Evolutionary conservation across 2,797 vertebrate genomes (phyloP).

Genomic region (Capromys pilorides): DNA sequence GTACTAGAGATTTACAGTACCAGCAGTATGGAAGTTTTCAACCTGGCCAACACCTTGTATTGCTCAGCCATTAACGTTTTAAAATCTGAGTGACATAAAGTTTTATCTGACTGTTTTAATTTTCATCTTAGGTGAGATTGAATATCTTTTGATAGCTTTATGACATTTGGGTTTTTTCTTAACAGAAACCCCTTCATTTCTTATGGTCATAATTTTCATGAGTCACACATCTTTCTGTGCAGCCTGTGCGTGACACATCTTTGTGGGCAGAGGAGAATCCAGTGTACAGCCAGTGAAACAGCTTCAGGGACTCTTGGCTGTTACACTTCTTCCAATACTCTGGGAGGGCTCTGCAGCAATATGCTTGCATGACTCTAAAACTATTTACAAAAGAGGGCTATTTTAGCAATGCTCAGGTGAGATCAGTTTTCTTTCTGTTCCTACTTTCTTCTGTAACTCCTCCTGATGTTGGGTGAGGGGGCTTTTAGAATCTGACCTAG

Average conservation of each 20-base stretch:
- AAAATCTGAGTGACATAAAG: background rate
- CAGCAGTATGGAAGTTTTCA: background rate
- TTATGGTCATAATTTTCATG: background rate
- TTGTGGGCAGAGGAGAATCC: background rate
- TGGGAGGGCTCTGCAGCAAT: background rate
- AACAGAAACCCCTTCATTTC: background rate
- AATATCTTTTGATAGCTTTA: background rate
- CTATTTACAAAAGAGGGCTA: background rate
- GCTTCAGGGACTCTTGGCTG: background rate
- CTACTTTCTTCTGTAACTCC: background rate
- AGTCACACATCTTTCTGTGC: background rate
- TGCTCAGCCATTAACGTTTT: background rate
- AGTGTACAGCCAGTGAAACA: background rate
- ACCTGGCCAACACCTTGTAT: background rate
- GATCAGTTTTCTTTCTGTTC: background rate
- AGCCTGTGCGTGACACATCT: background rate
- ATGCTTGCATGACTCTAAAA: background rate
- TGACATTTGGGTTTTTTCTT: background rate
- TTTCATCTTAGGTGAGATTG: background rate
- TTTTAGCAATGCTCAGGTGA: background rate
- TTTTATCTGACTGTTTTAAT: background rate
- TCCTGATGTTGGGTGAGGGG: background rate
- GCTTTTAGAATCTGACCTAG: background rate
- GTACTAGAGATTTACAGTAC: background rate
- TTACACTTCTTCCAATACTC: background rate